These are phyloP conservation scores for Labrus mixtus DNA, from an alignment of 2,113 vertebrate species.

Conservation along the genomic window DNA sequence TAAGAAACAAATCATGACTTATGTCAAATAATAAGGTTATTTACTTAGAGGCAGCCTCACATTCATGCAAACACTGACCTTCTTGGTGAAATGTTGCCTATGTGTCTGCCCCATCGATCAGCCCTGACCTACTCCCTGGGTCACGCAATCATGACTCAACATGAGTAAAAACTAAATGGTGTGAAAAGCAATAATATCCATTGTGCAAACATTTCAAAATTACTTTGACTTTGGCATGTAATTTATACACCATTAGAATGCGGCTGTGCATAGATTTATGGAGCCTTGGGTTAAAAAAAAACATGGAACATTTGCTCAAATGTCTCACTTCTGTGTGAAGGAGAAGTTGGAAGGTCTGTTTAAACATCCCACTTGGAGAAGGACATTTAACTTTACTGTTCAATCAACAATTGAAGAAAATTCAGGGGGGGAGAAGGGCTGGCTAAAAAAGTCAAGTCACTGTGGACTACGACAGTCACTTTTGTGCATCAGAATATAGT, in stretches of 20 bases:
- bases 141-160: background rate
- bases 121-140: background rate
- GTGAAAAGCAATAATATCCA: no score
- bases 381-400: background rate
- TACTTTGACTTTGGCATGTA: background rate
- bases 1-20: no score
- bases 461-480: background rate
- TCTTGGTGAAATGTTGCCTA: no score
- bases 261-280: background rate
- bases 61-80: no score
- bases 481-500: no score
- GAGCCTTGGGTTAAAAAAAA: constrained; percentile 5
- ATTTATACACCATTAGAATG: background rate
- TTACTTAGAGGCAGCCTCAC: no score
- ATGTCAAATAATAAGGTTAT: no score
- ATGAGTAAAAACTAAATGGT: background rate
- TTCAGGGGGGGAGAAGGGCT: background rate
- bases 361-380: background rate
- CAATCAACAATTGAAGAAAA: background rate
- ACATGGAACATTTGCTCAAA: constrained; percentile 24
- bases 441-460: background rate
- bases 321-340: constrained; percentile 7
- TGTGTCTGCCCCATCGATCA: background rate
- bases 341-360: background rate
- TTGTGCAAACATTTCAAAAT: no score